Evolutionary conservation across 2,113 vertebrate genomes (phyloP).

Genomic region (Greenwoodochromis staneri): DNA sequence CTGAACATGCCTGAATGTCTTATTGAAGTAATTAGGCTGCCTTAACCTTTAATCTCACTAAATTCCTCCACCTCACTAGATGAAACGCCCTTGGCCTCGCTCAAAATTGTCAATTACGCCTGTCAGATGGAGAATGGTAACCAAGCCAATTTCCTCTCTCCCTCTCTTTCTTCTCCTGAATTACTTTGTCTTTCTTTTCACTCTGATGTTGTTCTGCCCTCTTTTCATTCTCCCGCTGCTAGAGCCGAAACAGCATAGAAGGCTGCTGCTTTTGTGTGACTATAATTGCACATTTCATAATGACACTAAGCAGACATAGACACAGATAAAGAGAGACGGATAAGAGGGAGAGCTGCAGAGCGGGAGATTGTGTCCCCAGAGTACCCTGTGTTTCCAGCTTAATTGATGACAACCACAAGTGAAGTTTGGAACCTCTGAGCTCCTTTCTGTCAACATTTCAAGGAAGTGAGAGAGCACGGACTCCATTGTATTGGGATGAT

Average conservation of each 20-base stretch:
- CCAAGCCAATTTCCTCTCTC: slow-evolving; percentile 30
- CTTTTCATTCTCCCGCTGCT: background rate
- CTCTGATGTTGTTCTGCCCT: background rate
- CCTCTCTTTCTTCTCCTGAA: background rate
- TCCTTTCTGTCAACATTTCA: slow-evolving; percentile 43
- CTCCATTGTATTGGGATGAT: background rate
- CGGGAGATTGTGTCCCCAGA: slow-evolving; percentile 12
- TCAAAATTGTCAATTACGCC: slow-evolving; percentile 53
- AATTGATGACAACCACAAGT: slow-evolving; percentile 48
- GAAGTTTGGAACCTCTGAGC: slow-evolving; percentile 10
- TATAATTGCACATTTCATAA: slow-evolving; percentile 30
- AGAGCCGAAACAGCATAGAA: slow-evolving; percentile 8
- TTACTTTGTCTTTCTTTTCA: slow-evolving; percentile 28
- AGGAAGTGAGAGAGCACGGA: background rate
- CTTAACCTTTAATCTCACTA: slow-evolving; percentile 60
- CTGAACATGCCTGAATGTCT: slow-evolving; percentile 39
- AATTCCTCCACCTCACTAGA: slow-evolving; percentile 39
- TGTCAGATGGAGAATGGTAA: slow-evolving; percentile 42
- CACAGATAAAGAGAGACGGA: slow-evolving; percentile 21
- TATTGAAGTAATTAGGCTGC: slow-evolving; percentile 62
- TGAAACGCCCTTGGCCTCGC: slow-evolving; percentile 22
- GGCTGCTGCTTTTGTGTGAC: slow-evolving; percentile 28
- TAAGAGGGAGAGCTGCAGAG: background rate
- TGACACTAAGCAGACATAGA: slow-evolving; percentile 47
- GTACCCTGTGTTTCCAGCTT: slow-evolving; percentile 30